These are phyloP conservation scores for Mormoops blainvillei DNA, from an alignment of 2,113 vertebrate species.

Conservation along the genomic window DNA sequence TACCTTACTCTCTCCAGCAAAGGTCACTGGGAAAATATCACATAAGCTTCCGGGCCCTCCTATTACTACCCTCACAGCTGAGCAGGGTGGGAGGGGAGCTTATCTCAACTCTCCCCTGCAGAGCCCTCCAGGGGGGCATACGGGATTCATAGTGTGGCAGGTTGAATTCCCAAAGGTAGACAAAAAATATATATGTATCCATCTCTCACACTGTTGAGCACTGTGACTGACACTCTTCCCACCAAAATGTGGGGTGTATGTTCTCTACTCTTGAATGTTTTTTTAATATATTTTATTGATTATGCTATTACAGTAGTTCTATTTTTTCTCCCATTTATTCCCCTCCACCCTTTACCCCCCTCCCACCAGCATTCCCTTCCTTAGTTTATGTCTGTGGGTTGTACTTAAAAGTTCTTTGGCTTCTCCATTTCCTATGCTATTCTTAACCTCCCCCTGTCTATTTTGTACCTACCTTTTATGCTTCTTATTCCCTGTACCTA, in stretches of 20 bases:
- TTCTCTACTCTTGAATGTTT: neutral
- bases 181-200: neutral
- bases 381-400: too few relatives aligned
- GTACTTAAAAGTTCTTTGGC: too few relatives aligned
- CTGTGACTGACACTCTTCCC: neutral
- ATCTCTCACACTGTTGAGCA: neutral
- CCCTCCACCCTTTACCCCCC: too few relatives aligned
- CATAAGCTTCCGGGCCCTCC: constrained; percentile 10
- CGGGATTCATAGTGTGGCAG: neutral
- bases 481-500: too few relatives aligned
- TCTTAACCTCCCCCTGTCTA: too few relatives aligned
- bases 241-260: neutral
- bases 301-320: too few relatives aligned
- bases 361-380: too few relatives aligned
- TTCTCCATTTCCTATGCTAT: too few relatives aligned
- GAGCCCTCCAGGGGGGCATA: neutral
- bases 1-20: neutral
- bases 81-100: neutral
- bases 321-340: too few relatives aligned
- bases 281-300: too few relatives aligned
- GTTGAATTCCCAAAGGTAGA: neutral
- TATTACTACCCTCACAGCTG: neutral
- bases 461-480: too few relatives aligned
- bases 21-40: constrained; percentile 27
- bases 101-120: neutral